Percentiles rank a stretch among this genome's conserved stretches.
These are phyloP conservation scores for Catonia carolina DNA, from an alignment of 2,888 invertebrate genomes.

Conservation along the genomic window DNA sequence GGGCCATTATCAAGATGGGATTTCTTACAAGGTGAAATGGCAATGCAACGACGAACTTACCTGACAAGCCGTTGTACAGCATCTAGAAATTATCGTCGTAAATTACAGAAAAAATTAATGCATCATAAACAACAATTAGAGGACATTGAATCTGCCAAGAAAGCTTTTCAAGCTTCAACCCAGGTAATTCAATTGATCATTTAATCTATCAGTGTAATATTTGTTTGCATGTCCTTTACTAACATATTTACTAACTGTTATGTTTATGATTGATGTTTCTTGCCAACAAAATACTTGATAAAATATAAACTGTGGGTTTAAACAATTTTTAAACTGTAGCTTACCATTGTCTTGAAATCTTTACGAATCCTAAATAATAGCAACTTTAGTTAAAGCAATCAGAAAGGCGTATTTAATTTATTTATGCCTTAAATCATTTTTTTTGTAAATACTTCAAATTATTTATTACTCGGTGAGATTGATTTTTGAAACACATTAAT, in stretches of 20 bases:
- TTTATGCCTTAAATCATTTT: too few relatives aligned
- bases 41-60: conserved; percentile 46
- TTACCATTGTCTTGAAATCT: too few relatives aligned
- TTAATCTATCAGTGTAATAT: conserved; percentile 19
- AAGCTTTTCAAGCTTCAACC: conserved; percentile 52
- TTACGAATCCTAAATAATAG: too few relatives aligned
- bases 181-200: conserved; percentile 41
- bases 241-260: conserved; percentile 18
- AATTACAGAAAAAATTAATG: conserved; percentile 64
- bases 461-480: too few relatives aligned
- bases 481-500: too few relatives aligned
- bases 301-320: too few relatives aligned
- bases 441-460: too few relatives aligned
- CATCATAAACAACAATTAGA: conserved; percentile 60
- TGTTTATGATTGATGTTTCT: conserved; percentile 8
- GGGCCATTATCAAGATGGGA: conserved; percentile 60
- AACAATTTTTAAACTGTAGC: too few relatives aligned
- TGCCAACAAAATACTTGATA: too few relatives aligned
- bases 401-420: too few relatives aligned
- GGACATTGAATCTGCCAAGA: conserved; percentile 59
- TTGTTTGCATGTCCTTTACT: conserved; percentile 17
- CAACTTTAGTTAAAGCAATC: too few relatives aligned
- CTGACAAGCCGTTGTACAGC: conserved; percentile 36
- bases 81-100: conserved; percentile 55
- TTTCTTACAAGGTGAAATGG: conserved; percentile 76